A percentile compares a stretch with the other conserved stretches of the same genome.
Conservation (phyloP, 2,888 invertebrate genomes). For the Macroteleia sp. region DNA sequence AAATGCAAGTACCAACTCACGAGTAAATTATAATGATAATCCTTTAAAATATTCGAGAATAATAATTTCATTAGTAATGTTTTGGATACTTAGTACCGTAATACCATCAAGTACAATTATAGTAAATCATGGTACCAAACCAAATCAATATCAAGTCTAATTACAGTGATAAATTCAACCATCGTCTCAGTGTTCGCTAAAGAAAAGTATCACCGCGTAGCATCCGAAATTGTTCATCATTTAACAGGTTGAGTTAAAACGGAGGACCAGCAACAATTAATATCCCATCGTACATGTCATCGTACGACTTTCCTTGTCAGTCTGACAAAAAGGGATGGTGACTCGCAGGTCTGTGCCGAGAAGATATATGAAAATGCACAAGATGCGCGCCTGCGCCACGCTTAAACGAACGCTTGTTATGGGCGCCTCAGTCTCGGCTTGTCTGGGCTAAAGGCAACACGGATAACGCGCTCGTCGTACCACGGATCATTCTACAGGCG, state of each 20-base stretch:
- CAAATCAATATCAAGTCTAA: no score
- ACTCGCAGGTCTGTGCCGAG: conserved; percentile 52
- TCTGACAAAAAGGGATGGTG: conserved; percentile 36
- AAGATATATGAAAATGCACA: conserved; percentile 50
- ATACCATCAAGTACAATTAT: no score
- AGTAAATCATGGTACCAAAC: no score
- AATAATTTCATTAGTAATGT: not conserved
- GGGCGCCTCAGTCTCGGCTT: conserved; percentile 80
- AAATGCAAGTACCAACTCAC: no score
- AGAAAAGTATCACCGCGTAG: not conserved
- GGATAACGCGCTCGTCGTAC: conserved; percentile 54
- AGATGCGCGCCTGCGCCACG: conserved; percentile 70
- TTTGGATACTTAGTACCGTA: not conserved
- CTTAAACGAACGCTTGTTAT: conserved; percentile 74
- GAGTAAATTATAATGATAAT: not conserved
- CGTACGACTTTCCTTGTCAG: conserved; percentile 13
- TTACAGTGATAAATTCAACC: no score
- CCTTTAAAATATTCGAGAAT: no score
- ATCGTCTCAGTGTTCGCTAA: no score
- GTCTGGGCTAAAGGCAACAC: conserved; percentile 81
- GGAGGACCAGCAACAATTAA: conserved; percentile 66
- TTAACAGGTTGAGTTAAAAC: not conserved
- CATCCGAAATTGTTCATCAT: not conserved
- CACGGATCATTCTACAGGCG: conserved; percentile 46
- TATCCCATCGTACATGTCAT: conserved; percentile 62